Base-by-base conservation (phyloP, 2,888 invertebrate species). In the Zonitis immaculata region DNA sequence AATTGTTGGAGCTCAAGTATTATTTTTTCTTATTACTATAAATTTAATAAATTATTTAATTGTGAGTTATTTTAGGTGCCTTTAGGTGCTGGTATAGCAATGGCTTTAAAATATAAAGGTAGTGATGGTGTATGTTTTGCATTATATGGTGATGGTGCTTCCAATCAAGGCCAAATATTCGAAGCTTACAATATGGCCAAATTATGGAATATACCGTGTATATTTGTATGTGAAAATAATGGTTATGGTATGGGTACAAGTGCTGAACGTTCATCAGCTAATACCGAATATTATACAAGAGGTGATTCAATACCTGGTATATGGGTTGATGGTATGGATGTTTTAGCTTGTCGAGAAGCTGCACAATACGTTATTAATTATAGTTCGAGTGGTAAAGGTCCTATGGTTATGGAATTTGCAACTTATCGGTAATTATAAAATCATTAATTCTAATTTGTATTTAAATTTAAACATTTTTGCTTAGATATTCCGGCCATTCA, bases 231-330 rank as follows among this genome's bases (percentile, higher is more conserved):
- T 74, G 98, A 99, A 79, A 99, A 99, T 76, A 99, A 99, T 75
- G 95, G 95, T 60, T 99, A 96, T 71, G 98, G 97, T 78, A 99
- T 99, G 99, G 98, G 97, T 50, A 99, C 99, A 0, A 89, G 93
- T 61, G 83, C 86, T 2, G 91, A 92, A 57, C 82, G 99, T 42
- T 84, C 95, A 45, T 82, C 98, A 0, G 94, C 95, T 22, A 90
- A 85, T 68, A 87, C 91, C 0, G 87, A 90, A 2, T 99, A 94
- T 77, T 99, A 94, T 76, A 87, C 91, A 0, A 84, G 98, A 61
- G 98, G 97, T 27, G 96, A 97, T 79, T 94, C 88, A 72, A 78
- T 99, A 60, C 97, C 98, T 60, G 99, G 99, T 62, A 83, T 99
- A 58, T 95, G 95, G 95, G 95, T 87, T 5, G 97, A 99, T 79